phyloP scores from a whole-genome alignment of 2,113 vertebrate genomes.

The Rhineura floridana region DNA sequence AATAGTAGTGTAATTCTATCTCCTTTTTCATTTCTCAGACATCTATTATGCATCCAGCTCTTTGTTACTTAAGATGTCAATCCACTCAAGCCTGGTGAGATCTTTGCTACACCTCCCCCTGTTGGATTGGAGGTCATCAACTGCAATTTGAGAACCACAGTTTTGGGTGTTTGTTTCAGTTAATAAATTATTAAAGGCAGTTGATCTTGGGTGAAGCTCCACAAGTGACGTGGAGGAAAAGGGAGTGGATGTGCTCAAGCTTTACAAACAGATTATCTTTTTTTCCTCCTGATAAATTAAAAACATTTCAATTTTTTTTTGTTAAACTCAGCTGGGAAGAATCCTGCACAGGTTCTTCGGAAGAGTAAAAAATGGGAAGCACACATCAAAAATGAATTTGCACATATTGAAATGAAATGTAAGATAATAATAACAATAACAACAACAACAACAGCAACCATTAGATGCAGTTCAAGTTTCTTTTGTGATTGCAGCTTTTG shows the following conservation, averaged over 20 bases:
- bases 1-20: neutral
- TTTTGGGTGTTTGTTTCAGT: constrained; percentile 56
- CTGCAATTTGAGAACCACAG: neutral
- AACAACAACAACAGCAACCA: no score
- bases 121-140: neutral
- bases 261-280: neutral
- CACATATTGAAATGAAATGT: neutral
- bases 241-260: neutral
- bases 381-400: neutral
- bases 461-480: neutral
- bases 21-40: neutral
- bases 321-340: neutral
- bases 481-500: neutral
- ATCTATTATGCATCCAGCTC: neutral
- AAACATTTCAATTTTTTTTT: neutral
- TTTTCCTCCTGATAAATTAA: neutral
- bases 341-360: neutral
- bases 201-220: constrained; percentile 43
- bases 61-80: neutral
- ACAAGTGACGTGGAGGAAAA: neutral
- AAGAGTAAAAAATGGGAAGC: neutral
- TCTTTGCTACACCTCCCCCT: neutral
- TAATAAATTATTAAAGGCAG: constrained; percentile 58
- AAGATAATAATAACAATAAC: neutral
- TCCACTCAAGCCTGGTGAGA: neutral